Evolutionary conservation across 2,888 invertebrate genomes (phyloP).

Genomic region (Axea sp.): DNA sequence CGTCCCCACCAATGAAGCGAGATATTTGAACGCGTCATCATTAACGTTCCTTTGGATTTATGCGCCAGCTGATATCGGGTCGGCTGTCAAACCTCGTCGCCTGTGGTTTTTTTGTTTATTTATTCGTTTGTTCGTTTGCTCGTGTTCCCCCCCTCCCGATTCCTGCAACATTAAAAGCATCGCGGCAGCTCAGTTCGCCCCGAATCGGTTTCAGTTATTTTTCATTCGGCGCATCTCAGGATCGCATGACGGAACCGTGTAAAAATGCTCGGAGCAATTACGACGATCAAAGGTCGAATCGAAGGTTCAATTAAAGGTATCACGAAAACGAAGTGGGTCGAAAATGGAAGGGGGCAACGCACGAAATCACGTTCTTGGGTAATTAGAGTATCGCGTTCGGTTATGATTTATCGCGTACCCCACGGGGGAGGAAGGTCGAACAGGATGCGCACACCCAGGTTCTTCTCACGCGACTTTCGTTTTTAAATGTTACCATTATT

Average conservation of each 20-base stretch:
- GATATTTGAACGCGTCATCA: slow-evolving; percentile 41
- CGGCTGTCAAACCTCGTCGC: slow-evolving; percentile 3
- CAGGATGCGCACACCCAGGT: slow-evolving; percentile 29
- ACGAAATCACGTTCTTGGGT: slow-evolving; percentile 43
- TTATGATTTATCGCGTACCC: slow-evolving; percentile 34
- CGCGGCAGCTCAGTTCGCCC: slow-evolving; percentile 15
- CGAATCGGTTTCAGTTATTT: slow-evolving; percentile 29
- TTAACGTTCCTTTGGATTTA: slow-evolving; percentile 19
- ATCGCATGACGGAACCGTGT: slow-evolving; percentile 45
- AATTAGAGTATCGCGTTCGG: slow-evolving; percentile 43
- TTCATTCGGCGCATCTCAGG: slow-evolving; percentile 22
- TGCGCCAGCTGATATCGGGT: slow-evolving; percentile 11
- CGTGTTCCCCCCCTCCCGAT: too few relatives aligned
- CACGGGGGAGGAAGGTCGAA: slow-evolving; percentile 6
- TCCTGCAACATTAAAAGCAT: slow-evolving; percentile 24
- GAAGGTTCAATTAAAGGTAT: slow-evolving; percentile 52
- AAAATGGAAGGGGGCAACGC: slow-evolving; percentile 42
- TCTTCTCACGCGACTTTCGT: slow-evolving; percentile 30
- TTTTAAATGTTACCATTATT: background rate
- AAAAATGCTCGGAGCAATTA: slow-evolving; percentile 41
- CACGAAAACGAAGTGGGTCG: slow-evolving; percentile 43
- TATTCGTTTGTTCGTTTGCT: too few relatives aligned
- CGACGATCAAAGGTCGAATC: slow-evolving; percentile 43
- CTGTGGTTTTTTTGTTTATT: too few relatives aligned
- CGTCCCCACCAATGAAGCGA: slow-evolving; percentile 46